Base-by-base conservation (phyloP, 2,113 vertebrate genomes). In the Catagonus wagneri region DNA sequence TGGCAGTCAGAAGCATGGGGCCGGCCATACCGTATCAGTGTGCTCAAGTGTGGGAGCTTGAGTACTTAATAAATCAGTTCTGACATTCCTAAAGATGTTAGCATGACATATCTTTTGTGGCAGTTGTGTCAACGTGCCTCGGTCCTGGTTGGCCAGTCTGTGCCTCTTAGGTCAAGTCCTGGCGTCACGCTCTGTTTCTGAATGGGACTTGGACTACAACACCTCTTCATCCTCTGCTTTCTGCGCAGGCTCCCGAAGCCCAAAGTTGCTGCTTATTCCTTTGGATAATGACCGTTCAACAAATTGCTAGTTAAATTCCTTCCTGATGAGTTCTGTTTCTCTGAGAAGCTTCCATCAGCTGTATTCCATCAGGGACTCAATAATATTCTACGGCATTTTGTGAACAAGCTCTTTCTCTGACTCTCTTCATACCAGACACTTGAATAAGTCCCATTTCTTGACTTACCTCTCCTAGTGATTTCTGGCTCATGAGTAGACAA, bases 291-390 rank as follows among this genome's bases (percentile, higher is more conserved):
- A 56, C 34, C 11, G 63, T 95, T 95, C 81, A 79, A 56, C 22
- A 91, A n/a, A 52, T 86, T 27, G 22, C 54, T 84, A 63, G 56
- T 91, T 15, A 75, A 92, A 63, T 85, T 84, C 22, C 50, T 56
- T 81, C 52, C 23, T 58, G 3, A 25, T 84, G 36, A 80, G 14
- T 68, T 84, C 66, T 71, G 3, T 85, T 94, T 88, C 68, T 89
- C 56, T 25, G 76, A 72, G 92, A 87, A 90, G 44, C 65, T 78
- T 85, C 81, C 74, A 91, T 79, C 32, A 39, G 63, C 68, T 65
- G 0, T 58, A 32, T 86, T 87, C 50, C 44, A 60, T 50, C 23
- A 61, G 22, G 34, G 66, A 68, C 29, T 93, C 23, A 22, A 7
- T 54, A 23, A 54, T 66, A 4, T 56, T 81, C 80, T 60, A 15